These are phyloP conservation scores for Apostichopus parvimensis DNA, from an alignment of 35 echinoderm and acorn worm species.

Conservation along the genomic window DNA sequence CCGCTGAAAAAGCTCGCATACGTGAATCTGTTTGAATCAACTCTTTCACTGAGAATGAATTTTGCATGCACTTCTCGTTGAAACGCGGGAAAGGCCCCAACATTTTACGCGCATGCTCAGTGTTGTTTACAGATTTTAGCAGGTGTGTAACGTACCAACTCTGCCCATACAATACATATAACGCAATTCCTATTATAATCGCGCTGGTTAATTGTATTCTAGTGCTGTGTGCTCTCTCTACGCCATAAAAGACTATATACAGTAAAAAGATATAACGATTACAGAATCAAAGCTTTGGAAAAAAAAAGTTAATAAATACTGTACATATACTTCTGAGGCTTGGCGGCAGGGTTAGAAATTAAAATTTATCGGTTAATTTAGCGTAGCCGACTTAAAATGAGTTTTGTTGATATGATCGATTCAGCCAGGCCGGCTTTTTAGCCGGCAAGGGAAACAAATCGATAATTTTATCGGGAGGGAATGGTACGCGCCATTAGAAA, in stretches of 20 bases:
- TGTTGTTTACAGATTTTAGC: conserved; percentile 5
- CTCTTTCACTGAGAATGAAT: neutral
- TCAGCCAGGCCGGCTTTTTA: neutral
- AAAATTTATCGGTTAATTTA: conserved; percentile 44
- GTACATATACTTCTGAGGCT: neutral
- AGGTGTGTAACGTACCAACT: conserved; percentile 11
- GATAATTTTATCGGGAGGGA: neutral
- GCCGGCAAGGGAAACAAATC: neutral
- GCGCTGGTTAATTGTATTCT: conserved; percentile 26
- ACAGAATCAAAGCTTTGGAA: neutral
- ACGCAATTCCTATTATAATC: neutral
- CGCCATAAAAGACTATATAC: neutral
- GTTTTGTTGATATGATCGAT: conserved; percentile 10
- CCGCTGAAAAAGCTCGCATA: neutral
- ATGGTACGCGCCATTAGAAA: neutral
- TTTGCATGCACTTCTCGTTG: conserved; percentile 28
- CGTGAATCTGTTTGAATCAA: neutral
- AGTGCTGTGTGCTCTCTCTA: neutral
- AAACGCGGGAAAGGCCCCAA: neutral
- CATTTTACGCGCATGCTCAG: conserved; percentile 8
- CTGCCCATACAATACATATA: conserved; percentile 16
- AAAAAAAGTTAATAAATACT: conserved; percentile 17
- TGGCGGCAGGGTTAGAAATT: conserved; percentile 28
- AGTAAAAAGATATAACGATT: neutral
- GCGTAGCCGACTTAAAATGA: conserved; percentile 12